Evolutionary conservation across 2,797 vertebrate species (phyloP).

Genomic region (Moxostoma hubbsi): DNA sequence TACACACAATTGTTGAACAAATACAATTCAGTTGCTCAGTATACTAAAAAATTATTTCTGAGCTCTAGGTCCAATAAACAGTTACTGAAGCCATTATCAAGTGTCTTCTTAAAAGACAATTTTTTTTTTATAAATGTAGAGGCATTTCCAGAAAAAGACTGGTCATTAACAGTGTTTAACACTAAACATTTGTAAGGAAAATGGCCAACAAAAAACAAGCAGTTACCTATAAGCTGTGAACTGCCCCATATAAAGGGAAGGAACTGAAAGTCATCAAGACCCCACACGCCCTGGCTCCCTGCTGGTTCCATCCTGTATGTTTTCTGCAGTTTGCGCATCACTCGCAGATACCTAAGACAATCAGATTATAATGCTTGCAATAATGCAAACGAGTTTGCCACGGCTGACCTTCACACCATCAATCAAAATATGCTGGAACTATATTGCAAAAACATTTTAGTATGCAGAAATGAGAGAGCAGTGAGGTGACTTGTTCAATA

Average conservation of each 20-base stretch:
- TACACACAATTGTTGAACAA: constrained; percentile 58
- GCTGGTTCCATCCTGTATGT: constrained; percentile 98
- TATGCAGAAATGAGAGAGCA: neutral
- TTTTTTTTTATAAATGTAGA: neutral
- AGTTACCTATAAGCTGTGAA: constrained; percentile 92
- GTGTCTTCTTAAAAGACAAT: neutral
- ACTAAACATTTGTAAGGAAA: neutral
- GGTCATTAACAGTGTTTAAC: neutral
- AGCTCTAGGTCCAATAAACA: no score
- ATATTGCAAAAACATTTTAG: neutral
- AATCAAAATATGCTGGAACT: neutral
- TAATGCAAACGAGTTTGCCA: constrained; percentile 25
- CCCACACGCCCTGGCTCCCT: constrained; percentile 97
- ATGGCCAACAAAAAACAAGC: neutral
- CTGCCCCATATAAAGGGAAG: constrained; percentile 98
- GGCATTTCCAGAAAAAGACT: neutral
- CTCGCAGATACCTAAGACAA: constrained; percentile 84
- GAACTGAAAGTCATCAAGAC: constrained; percentile 97
- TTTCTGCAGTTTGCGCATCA: constrained; percentile 95
- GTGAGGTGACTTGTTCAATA: neutral
- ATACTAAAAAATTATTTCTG: neutral
- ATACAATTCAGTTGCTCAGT: constrained; percentile 7
- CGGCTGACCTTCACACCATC: neutral
- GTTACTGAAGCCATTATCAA: no score
- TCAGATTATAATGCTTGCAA: neutral